Evolutionary conservation across 2,888 invertebrate genomes (phyloP).

Genomic region (Acanthosepion lycidas): DNA sequence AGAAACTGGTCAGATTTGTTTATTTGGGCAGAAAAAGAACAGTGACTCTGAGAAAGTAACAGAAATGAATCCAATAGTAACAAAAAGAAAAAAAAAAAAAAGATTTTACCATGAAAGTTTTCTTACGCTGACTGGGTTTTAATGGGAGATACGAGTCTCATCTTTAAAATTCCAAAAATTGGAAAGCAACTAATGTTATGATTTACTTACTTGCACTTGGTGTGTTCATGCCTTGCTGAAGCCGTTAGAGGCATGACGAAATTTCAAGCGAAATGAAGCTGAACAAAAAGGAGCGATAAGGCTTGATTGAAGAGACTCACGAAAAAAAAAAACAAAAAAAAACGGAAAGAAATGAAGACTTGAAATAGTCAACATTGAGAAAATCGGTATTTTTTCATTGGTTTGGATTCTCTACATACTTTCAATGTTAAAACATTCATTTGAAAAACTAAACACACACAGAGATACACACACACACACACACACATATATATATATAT

Average conservation of each 20-base stretch:
- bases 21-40: not conserved
- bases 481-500: not conserved
- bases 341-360: not conserved
- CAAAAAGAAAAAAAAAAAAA: not conserved
- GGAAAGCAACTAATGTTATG: not conserved
- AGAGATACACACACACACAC: not conserved
- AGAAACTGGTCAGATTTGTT: not conserved
- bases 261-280: not conserved
- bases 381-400: not conserved
- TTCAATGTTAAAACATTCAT: not conserved
- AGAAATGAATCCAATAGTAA: not conserved
- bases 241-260: conserved; percentile 11
- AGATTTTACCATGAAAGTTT: not conserved
- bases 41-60: not conserved
- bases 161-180: not conserved
- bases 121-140: not conserved
- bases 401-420: not conserved
- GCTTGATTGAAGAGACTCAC: not conserved
- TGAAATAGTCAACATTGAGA: not conserved
- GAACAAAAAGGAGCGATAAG: not conserved
- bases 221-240: not conserved
- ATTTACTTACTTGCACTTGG: conserved; percentile 18
- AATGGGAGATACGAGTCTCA: not conserved
- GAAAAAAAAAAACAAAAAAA: not conserved
- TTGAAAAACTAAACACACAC: not conserved